A percentile compares a stretch with the other conserved stretches of the same genome.
Conservation (phyloP, 2,113 vertebrate species). For the Ia io region DNA sequence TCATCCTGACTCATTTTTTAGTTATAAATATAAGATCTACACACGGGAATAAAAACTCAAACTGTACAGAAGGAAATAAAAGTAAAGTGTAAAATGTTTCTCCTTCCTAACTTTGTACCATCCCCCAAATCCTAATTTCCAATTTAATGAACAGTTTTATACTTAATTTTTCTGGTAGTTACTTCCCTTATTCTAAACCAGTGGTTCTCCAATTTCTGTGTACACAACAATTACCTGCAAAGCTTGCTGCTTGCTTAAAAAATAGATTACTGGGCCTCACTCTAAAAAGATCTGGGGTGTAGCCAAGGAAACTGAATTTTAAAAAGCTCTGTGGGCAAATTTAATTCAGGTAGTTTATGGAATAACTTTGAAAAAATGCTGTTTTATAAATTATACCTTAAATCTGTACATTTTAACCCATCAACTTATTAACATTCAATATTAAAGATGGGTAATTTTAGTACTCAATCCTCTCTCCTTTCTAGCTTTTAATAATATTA, state of each 20-base stretch:
- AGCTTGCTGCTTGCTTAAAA: slow-evolving; percentile 4
- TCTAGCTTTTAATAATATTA: not conserved
- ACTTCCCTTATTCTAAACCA: slow-evolving; percentile 24
- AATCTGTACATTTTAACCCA: slow-evolving; percentile 6
- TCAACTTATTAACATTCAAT: not conserved
- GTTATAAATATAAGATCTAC: not conserved
- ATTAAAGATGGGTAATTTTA: not conserved
- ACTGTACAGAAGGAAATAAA: not conserved
- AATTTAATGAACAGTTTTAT: slow-evolving; percentile 16
- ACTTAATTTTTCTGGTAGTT: not conserved
- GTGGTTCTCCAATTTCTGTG: not conserved
- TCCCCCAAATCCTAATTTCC: not conserved
- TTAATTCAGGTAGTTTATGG: not conserved
- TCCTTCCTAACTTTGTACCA: not conserved
- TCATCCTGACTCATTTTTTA: not conserved
- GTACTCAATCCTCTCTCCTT: not conserved
- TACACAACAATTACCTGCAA: not conserved
- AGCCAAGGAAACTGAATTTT: slow-evolving; percentile 20
- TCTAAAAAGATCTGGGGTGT: not conserved
- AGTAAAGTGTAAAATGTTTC: slow-evolving; percentile 12
- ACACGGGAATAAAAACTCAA: not conserved
- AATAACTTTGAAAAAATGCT: not conserved
- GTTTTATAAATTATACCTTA: not conserved
- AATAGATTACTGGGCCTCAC: not conserved
- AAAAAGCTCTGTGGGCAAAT: not conserved